Evolutionary conservation across 2,888 invertebrate genomes (phyloP).

Genomic region (Drosophila colorata): DNA sequence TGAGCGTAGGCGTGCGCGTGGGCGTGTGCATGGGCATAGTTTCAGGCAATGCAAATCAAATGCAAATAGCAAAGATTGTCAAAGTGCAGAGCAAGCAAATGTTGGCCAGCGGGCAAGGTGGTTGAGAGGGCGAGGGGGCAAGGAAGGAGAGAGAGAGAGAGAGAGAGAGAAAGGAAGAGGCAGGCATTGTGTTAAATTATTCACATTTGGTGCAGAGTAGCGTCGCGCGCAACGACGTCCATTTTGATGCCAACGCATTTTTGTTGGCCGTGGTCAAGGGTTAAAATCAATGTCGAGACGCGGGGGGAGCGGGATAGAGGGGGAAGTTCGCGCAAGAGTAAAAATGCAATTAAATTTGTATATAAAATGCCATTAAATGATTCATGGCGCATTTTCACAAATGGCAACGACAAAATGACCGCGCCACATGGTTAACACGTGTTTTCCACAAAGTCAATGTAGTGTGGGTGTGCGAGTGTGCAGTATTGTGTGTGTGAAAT

Average conservation of each 20-base stretch:
- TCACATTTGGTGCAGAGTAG: slow-evolving; percentile 74
- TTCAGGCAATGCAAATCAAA: slow-evolving; percentile 78
- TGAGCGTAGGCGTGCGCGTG: slow-evolving; percentile 14
- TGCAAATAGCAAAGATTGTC: slow-evolving; percentile 80
- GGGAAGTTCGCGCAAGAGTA: slow-evolving; percentile 16
- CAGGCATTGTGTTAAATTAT: slow-evolving; percentile 78
- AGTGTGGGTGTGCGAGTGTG: slow-evolving; percentile 15
- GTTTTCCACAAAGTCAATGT: slow-evolving; percentile 56
- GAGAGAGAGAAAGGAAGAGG: not conserved
- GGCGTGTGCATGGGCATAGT: slow-evolving; percentile 42
- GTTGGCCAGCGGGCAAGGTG: slow-evolving; percentile 32
- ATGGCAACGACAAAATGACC: slow-evolving; percentile 63
- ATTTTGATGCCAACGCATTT: slow-evolving; percentile 58
- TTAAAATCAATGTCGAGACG: slow-evolving; percentile 56
- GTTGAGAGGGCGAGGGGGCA: not conserved
- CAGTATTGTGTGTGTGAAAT: slow-evolving; percentile 11
- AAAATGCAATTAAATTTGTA: slow-evolving; percentile 75
- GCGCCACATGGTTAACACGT: slow-evolving; percentile 74
- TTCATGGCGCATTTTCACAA: slow-evolving; percentile 72
- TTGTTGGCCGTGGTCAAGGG: slow-evolving; percentile 55
- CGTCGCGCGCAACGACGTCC: slow-evolving; percentile 19
- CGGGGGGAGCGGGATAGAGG: not conserved
- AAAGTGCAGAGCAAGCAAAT: slow-evolving; percentile 69
- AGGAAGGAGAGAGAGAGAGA: not conserved
- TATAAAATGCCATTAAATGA: slow-evolving; percentile 67